Evolutionary conservation across 2,797 vertebrate genomes (phyloP).

Genomic region (Vireo griseus): DNA sequence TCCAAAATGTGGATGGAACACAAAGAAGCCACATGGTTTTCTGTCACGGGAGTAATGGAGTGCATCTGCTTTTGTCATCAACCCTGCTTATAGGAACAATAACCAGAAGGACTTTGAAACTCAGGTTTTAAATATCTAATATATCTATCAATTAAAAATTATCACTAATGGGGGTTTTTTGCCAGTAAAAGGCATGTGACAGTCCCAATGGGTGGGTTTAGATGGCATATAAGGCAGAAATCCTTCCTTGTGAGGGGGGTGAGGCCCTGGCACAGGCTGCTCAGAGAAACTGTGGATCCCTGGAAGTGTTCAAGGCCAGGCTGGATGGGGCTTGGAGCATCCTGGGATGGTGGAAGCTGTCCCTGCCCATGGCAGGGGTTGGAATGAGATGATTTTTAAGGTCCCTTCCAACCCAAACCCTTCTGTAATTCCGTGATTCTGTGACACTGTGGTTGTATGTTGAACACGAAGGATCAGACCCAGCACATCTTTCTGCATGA

Average conservation of each 20-base stretch:
- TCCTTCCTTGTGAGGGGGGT: not conserved
- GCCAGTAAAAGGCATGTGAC: not conserved
- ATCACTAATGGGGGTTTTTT: not conserved
- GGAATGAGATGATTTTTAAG: not conserved
- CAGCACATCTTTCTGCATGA: not conserved
- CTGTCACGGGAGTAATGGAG: not conserved
- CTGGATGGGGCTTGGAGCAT: not conserved
- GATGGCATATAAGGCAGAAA: not conserved
- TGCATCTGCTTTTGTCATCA: not conserved
- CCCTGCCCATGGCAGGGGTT: not conserved
- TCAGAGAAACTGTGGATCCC: not conserved
- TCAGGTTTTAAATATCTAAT: not conserved
- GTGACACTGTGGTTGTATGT: fast-evolving
- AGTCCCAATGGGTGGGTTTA: not conserved
- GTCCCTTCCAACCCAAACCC: not conserved
- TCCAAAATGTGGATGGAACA: not conserved
- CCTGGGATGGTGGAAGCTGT: not conserved
- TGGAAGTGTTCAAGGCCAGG: not conserved
- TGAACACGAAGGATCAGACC: not conserved
- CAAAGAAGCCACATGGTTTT: not conserved
- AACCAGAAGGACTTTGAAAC: not conserved
- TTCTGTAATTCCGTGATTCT: not conserved
- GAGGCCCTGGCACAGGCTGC: not conserved
- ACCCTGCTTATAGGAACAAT: not conserved
- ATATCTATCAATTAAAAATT: not conserved